phyloP scores from a whole-genome alignment of 2,888 invertebrate genomes.

The Cataglyphis albicans region DNA sequence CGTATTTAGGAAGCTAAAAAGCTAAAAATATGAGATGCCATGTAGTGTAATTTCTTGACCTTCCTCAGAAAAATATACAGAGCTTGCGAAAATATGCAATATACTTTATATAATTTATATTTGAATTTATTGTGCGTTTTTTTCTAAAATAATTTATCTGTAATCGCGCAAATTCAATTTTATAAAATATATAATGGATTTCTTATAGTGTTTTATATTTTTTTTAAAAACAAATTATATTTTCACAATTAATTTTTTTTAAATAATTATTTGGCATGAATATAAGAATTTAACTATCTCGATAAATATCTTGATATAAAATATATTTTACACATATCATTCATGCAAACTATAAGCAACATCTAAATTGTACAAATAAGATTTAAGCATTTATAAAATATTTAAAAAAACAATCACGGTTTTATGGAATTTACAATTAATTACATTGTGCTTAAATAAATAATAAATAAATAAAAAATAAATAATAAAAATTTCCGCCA shows the following conservation, averaged over 20 bases:
- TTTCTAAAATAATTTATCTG: background rate
- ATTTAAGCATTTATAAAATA: constrained; percentile 2
- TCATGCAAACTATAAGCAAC: background rate
- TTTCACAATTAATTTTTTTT: background rate
- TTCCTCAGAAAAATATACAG: background rate
- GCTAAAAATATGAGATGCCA: background rate
- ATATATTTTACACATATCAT: background rate
- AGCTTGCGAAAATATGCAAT: background rate
- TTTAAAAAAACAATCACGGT: background rate
- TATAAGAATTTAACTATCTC: background rate
- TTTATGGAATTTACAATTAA: constrained; percentile 28
- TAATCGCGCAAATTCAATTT: constrained; percentile 4
- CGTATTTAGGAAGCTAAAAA: constrained; percentile 24
- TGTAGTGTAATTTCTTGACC: background rate
- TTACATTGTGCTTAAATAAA: background rate
- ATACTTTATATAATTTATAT: constrained; percentile 17
- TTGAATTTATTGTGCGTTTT: background rate
- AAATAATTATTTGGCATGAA: background rate
- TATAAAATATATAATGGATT: constrained; percentile 14
- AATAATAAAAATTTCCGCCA: background rate
- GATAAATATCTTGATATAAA: background rate
- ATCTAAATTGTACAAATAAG: background rate
- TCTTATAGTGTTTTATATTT: background rate
- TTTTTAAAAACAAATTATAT: background rate
- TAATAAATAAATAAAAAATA: too few species aligned